Evolutionary conservation across 2,797 vertebrate species (phyloP).

Genomic region (Eulemur coronatus): DNA sequence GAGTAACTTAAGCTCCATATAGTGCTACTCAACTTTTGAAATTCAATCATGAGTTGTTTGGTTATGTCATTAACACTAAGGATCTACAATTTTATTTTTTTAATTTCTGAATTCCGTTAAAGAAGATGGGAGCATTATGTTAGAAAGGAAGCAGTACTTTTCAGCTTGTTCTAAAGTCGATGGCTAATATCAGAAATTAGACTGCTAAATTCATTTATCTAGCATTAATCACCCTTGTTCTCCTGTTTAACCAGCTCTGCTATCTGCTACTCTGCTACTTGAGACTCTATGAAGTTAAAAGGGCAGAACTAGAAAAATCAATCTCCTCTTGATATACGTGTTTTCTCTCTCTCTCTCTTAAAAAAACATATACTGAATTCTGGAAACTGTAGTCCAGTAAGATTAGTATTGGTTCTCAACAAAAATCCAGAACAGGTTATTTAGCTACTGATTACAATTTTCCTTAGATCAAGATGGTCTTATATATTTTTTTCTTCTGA

Average conservation of each 20-base stretch:
- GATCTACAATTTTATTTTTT: background rate
- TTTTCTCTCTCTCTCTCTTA: background rate
- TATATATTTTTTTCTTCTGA: background rate
- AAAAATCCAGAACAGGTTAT: background rate
- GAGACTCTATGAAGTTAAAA: background rate
- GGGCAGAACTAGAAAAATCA: background rate
- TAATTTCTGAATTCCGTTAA: background rate
- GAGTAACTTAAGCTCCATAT: background rate
- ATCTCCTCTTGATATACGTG: accelerated
- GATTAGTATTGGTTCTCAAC: background rate
- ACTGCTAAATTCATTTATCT: background rate
- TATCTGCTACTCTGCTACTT: background rate
- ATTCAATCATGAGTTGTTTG: background rate
- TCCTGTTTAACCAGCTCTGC: background rate
- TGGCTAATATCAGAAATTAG: background rate
- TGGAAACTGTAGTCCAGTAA: background rate
- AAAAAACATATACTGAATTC: background rate
- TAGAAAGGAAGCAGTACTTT: background rate
- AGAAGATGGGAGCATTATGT: background rate
- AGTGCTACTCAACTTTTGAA: background rate
- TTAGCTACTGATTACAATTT: background rate
- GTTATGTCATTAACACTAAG: background rate
- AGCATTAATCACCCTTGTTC: background rate
- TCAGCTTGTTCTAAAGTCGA: background rate
- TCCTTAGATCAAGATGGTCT: background rate